Conservation (phyloP, 2,888 invertebrate species). For the Dryobotodes eremita region DNA sequence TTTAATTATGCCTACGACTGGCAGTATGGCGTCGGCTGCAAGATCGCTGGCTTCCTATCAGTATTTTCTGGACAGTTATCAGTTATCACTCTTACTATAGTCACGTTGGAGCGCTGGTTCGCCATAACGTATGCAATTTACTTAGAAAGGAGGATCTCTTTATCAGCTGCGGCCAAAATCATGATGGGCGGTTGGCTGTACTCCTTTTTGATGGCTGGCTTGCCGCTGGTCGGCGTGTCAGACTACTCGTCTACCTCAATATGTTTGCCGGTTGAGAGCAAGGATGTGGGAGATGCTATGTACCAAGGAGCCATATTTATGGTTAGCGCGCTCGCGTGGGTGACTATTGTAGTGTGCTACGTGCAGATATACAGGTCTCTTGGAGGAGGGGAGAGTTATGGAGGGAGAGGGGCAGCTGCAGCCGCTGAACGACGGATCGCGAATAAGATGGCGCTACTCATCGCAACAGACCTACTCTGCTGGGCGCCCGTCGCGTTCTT, state of each 20-base stretch:
- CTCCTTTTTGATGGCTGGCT: slow-evolving; percentile 93
- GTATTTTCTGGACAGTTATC: slow-evolving; percentile 97
- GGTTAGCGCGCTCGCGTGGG: slow-evolving; percentile 95
- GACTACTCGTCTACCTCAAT: slow-evolving; percentile 97
- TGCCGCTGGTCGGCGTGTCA: slow-evolving; percentile 96
- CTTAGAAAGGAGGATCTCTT: slow-evolving; percentile 94
- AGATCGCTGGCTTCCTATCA: slow-evolving; percentile 96
- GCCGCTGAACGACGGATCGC: slow-evolving; percentile 94
- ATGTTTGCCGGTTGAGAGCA: slow-evolving; percentile 96
- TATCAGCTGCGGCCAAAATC: slow-evolving; percentile 93
- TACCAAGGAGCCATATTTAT: slow-evolving; percentile 94
- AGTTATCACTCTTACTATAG: slow-evolving; percentile 96
- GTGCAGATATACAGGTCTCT: slow-evolving; percentile 96
- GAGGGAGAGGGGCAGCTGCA: slow-evolving; percentile 91
- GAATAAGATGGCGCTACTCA: slow-evolving; percentile 97
- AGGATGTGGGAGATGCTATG: slow-evolving; percentile 92
- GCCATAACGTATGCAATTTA: slow-evolving; percentile 96
- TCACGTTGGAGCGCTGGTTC: slow-evolving; percentile 96
- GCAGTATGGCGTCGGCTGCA: slow-evolving; percentile 96
- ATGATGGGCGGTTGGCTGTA: slow-evolving; percentile 96
- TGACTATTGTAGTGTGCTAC: slow-evolving; percentile 96
- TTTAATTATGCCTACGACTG: slow-evolving; percentile 97
- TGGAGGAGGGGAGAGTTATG: slow-evolving; percentile 93
- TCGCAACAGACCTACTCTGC: slow-evolving; percentile 96
- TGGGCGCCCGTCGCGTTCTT: slow-evolving; percentile 98